Evolutionary conservation across 2,797 vertebrate species (phyloP).

Genomic region (Threskiornis aethiopicus): DNA sequence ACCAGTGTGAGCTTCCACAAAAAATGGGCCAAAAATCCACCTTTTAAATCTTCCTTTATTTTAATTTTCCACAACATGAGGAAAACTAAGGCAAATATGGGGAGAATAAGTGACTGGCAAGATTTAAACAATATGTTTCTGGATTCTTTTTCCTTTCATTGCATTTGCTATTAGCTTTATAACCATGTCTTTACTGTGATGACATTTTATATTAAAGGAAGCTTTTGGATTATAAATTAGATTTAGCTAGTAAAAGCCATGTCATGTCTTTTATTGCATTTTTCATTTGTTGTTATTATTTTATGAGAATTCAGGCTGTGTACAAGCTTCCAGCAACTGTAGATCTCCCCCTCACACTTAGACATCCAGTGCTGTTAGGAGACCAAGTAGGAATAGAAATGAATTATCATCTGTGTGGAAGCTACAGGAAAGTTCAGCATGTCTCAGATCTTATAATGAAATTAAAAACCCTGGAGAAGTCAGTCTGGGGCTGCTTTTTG

Average conservation of each 20-base stretch:
- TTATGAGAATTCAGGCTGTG: constrained; percentile 52
- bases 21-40: background rate
- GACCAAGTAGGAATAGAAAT: background rate
- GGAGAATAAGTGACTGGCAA: background rate
- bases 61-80: background rate
- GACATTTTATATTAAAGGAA: constrained; percentile 56
- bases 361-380: background rate
- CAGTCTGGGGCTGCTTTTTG: background rate
- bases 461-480: background rate
- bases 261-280: constrained; percentile 60
- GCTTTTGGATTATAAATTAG: constrained; percentile 61
- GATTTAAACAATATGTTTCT: background rate
- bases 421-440: background rate
- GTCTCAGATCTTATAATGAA: constrained; percentile 14
- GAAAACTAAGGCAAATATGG: background rate
- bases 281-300: constrained; percentile 68
- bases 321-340: constrained; percentile 7
- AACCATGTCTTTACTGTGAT: background rate
- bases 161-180: constrained; percentile 12
- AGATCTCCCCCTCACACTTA: background rate
- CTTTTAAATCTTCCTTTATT: background rate
- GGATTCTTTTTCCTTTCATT: background rate
- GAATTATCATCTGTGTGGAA: background rate
- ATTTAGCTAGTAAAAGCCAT: constrained; percentile 53
- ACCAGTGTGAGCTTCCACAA: background rate